Conservation (phyloP, 2,797 vertebrate species). For the Sebastes miniatus region DNA sequence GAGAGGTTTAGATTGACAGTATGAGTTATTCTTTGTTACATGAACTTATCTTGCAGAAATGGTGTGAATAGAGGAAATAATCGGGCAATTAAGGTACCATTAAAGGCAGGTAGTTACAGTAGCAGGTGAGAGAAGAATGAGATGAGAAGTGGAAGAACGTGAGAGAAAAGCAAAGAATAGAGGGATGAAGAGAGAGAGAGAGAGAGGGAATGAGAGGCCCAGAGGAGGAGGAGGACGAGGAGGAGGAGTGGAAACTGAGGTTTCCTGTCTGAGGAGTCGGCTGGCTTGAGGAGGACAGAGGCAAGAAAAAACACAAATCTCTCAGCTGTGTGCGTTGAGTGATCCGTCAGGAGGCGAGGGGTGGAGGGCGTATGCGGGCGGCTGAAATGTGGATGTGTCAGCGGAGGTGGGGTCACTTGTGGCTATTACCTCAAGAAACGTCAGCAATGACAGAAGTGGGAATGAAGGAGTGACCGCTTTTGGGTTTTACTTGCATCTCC, state of each 20-base stretch:
- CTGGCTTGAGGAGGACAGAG: conserved; percentile 68
- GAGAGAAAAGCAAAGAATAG: conserved; percentile 35
- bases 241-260: conserved; percentile 83
- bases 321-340: conserved; percentile 59
- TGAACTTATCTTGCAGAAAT: neutral
- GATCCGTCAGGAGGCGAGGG: conserved; percentile 42
- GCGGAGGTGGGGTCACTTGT: conserved; percentile 63
- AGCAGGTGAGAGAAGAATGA: neutral
- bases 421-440: conserved; percentile 56
- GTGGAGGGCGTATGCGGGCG: conserved; percentile 31
- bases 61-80: neutral
- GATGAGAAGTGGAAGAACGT: neutral
- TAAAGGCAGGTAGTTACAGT: neutral
- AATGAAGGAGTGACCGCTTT: conserved; percentile 26
- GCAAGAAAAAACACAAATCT: conserved; percentile 48
- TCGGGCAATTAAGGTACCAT: neutral
- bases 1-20: neutral
- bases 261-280: conserved; percentile 84
- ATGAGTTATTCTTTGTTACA: neutral
- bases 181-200: conserved; percentile 32
- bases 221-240: conserved; percentile 61
- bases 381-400: conserved; percentile 60
- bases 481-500: conserved; percentile 10
- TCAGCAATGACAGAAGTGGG: conserved; percentile 49
- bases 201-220: conserved; percentile 61